Evolutionary conservation across 2,888 invertebrate species (phyloP).

Genomic region (Sinelater perroti): DNA sequence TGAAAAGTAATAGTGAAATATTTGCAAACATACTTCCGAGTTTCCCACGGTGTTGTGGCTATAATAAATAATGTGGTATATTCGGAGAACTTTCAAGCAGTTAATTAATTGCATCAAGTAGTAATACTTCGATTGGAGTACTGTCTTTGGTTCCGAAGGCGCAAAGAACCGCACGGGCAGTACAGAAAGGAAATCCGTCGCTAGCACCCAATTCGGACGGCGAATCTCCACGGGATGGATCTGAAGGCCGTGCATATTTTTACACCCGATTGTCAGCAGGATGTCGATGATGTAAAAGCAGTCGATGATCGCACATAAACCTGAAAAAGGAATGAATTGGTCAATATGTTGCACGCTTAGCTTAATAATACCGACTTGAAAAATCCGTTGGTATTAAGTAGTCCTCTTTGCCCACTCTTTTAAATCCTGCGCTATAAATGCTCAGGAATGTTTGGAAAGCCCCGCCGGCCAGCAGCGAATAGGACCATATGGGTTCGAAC

Average conservation of each 20-base stretch:
- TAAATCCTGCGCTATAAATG: constrained; percentile 5
- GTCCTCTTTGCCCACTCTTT: background rate
- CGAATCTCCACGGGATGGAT: background rate
- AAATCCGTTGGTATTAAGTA: background rate
- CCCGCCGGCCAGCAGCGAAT: background rate
- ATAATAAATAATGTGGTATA: constrained; percentile 4
- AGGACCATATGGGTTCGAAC: constrained; percentile 17
- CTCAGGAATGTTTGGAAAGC: background rate
- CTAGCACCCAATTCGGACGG: constrained; percentile 6
- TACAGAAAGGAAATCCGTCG: constrained; percentile 1
- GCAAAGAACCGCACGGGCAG: background rate
- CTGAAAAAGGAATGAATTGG: background rate
- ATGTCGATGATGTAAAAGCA: background rate
- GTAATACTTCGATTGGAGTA: background rate
- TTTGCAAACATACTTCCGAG: background rate
- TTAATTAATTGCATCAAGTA: background rate
- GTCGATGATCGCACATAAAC: background rate
- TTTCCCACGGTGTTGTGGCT: background rate
- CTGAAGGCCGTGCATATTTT: background rate
- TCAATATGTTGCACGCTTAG: background rate
- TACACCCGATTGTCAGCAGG: background rate
- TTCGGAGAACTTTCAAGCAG: constrained; percentile 7
- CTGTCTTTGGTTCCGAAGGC: background rate
- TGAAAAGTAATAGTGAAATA: background rate
- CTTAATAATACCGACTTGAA: no score